These are phyloP conservation scores for Argynnis bischoffii DNA, from an alignment of 2,888 invertebrate species.

Conservation along the genomic window DNA sequence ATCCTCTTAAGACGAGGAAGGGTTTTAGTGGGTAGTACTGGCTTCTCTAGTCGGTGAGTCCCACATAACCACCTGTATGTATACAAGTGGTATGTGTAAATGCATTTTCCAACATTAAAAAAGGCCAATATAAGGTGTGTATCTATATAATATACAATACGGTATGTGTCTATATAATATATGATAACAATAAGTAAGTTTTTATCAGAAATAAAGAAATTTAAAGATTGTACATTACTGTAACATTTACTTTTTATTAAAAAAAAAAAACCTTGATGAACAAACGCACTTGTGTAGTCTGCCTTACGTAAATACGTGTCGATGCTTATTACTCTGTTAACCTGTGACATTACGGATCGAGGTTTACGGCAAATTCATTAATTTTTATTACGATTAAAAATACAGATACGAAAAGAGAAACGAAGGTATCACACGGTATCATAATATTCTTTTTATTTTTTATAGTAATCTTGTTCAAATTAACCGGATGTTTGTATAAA, in stretches of 20 bases:
- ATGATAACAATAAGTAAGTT: too few species aligned
- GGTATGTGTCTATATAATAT: too few species aligned
- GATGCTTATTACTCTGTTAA: slow-evolving; percentile 19
- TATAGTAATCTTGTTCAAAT: slow-evolving; percentile 15
- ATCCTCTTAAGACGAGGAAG: too few species aligned
- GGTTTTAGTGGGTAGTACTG: too few species aligned
- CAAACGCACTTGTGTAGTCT: not conserved
- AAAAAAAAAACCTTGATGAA: not conserved
- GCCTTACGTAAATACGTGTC: slow-evolving; percentile 26
- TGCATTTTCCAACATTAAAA: too few species aligned
- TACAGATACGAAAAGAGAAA: slow-evolving; percentile 26
- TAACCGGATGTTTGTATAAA: slow-evolving; percentile 9
- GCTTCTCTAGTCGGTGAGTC: too few species aligned
- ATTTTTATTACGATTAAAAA: slow-evolving; percentile 31
- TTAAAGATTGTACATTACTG: too few species aligned
- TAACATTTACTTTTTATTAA: not conserved
- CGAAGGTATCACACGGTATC: slow-evolving; percentile 3
- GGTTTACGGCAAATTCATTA: slow-evolving; percentile 35
- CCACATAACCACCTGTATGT: too few species aligned
- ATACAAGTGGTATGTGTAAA: too few species aligned
- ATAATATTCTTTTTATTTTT: slow-evolving; percentile 12
- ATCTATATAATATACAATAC: too few species aligned
- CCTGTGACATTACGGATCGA: slow-evolving; percentile 28
- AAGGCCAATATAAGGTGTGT: too few species aligned
- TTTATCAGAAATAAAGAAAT: too few species aligned